Percentiles rank a stretch among this genome's conserved stretches.
Evolutionary conservation across 2,113 vertebrate genomes (phyloP).

Genomic region (Xiphophorus couchianus): DNA sequence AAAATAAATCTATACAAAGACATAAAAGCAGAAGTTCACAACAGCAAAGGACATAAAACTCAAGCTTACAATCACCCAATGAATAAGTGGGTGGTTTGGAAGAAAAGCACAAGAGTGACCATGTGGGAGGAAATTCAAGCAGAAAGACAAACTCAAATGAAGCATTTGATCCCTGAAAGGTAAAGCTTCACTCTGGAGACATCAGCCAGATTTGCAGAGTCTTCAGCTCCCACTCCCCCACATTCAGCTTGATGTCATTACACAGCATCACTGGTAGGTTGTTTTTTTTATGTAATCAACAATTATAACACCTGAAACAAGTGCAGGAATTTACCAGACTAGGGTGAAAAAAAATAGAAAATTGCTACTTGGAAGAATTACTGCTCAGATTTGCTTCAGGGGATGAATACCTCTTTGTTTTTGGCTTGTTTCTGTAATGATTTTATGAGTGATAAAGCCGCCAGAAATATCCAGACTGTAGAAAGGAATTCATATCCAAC

Average conservation of each 20-base stretch:
- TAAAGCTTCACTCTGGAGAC: slow-evolving; percentile 48
- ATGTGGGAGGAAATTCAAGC: slow-evolving; percentile 62
- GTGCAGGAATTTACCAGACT: background rate
- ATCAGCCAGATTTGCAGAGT: slow-evolving; percentile 27
- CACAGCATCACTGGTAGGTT: too few relatives aligned
- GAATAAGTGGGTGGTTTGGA: slow-evolving; percentile 47
- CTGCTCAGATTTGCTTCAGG: background rate
- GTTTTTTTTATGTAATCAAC: background rate
- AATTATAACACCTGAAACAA: background rate
- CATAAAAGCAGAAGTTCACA: too few relatives aligned
- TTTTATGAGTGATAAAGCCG: background rate
- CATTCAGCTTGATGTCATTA: slow-evolving; percentile 53
- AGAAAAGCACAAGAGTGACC: slow-evolving; percentile 36
- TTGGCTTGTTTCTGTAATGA: background rate
- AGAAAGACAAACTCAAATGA: slow-evolving; percentile 41
- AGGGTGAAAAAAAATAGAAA: background rate
- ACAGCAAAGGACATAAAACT: too few relatives aligned
- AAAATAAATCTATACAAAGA: too few relatives aligned
- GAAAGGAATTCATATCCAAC: background rate
- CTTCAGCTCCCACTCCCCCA: slow-evolving; percentile 38
- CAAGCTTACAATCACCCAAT: slow-evolving; percentile 23
- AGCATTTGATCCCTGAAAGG: slow-evolving; percentile 45
- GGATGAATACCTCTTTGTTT: background rate
- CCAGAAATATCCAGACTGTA: background rate
- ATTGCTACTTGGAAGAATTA: background rate